Conservation (phyloP, 2,113 vertebrate genomes). For the Dasypus novemcinctus region DNA sequence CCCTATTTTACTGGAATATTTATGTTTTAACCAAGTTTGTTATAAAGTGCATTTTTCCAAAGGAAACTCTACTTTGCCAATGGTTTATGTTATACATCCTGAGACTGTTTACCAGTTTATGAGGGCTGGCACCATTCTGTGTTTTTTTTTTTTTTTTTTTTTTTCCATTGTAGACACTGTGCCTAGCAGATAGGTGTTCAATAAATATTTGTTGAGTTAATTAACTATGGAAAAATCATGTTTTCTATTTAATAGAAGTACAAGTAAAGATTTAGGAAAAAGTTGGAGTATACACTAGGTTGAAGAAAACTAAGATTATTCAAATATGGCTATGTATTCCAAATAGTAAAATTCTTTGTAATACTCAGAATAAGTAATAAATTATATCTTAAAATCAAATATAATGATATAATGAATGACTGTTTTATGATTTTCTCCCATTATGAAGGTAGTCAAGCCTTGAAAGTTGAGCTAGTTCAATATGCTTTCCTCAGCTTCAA, state of each 20-base stretch:
- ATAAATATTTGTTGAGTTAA: conserved; percentile 21
- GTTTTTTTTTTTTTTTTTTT: too few species aligned
- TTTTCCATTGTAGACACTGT: neutral
- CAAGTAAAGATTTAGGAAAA: neutral
- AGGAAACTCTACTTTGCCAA: conserved; percentile 7
- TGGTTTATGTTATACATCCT: neutral
- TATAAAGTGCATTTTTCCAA: conserved; percentile 24
- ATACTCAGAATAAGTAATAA: neutral
- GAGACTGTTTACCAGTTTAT: conserved; percentile 36
- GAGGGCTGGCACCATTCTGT: neutral
- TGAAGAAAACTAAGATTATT: conserved; percentile 28
- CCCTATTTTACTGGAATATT: conserved; percentile 41
- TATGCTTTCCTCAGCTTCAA: conserved; percentile 1
- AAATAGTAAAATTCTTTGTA: neutral
- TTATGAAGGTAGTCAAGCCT: neutral
- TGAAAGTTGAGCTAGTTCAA: neutral
- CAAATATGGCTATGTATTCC: neutral
- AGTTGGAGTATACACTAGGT: neutral
- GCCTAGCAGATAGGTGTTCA: neutral
- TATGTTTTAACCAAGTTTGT: conserved; percentile 49
- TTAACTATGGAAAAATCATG: neutral
- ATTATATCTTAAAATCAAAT: conserved; percentile 20
- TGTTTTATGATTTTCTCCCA: conserved; percentile 13
- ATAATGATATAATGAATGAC: neutral
- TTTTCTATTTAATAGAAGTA: neutral